phyloP scores from a whole-genome alignment of 2,797 vertebrate species.

The Girardinus metallicus region DNA sequence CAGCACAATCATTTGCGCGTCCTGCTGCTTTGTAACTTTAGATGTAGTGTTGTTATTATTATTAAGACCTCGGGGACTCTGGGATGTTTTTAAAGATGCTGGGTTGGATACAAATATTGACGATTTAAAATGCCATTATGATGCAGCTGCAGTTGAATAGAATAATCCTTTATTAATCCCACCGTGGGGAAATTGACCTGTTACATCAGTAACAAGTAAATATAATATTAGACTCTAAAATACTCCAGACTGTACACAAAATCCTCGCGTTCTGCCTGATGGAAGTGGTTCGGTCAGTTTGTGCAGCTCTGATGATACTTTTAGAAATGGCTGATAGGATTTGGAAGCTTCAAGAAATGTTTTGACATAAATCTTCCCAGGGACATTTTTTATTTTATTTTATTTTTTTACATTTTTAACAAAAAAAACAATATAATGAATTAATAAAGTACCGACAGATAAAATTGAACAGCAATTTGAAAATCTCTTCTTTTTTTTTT shows the following conservation, averaged over 20 bases:
- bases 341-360: not conserved
- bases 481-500: too few species aligned
- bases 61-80: not conserved
- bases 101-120: not conserved
- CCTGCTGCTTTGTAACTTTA: not conserved
- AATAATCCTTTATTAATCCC: too few species aligned
- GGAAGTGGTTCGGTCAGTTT: not conserved
- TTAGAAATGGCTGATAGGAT: not conserved
- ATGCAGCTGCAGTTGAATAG: not conserved
- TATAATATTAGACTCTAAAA: not conserved
- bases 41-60: not conserved
- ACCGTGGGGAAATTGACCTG: too few species aligned
- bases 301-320: constrained; percentile 1
- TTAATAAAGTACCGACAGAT: too few species aligned
- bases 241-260: too few species aligned
- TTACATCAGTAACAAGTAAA: not conserved
- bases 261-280: not conserved
- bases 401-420: not conserved
- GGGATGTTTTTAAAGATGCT: not conserved
- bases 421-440: too few species aligned
- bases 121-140: not conserved
- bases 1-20: not conserved
- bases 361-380: not conserved
- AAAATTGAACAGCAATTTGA: too few species aligned
- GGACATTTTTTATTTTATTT: not conserved